Percentiles rank a stretch among this genome's conserved stretches.
These are phyloP conservation scores for Tiphia femorata DNA, from an alignment of 2,888 invertebrate species.

Conservation along the genomic window DNA sequence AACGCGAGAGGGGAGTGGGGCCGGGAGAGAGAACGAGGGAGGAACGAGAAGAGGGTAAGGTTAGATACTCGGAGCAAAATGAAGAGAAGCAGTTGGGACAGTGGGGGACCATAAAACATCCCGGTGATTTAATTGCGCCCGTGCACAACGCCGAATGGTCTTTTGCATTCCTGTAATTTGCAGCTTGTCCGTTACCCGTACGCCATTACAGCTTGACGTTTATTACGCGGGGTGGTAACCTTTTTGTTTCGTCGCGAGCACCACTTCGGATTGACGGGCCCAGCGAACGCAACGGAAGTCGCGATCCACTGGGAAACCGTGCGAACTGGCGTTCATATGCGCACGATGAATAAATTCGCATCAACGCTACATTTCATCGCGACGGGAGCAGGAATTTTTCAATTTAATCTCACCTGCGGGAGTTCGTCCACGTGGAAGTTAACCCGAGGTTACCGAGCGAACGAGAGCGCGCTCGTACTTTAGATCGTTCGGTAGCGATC, in stretches of 20 bases:
- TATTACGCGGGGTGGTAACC: conserved; percentile 2
- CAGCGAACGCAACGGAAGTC: too few relatives aligned
- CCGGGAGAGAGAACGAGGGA: neutral
- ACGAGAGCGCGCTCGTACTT: too few relatives aligned
- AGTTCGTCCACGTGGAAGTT: too few relatives aligned
- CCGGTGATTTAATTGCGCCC: conserved; percentile 52
- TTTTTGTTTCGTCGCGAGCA: conserved; percentile 4
- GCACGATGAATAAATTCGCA: too few relatives aligned
- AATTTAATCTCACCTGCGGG: too few relatives aligned
- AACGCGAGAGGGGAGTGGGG: conserved; percentile 11
- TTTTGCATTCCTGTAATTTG: conserved; percentile 35
- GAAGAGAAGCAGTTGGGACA: conserved; percentile 35
- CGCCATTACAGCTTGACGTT: conserved; percentile 10
- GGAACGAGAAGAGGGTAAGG: neutral
- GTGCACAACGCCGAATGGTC: conserved; percentile 26
- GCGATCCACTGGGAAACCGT: too few relatives aligned
- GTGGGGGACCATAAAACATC: conserved; percentile 37
- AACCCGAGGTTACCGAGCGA: too few relatives aligned
- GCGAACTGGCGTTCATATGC: too few relatives aligned
- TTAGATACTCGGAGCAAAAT: conserved; percentile 28
- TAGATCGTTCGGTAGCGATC: too few relatives aligned
- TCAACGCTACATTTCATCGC: too few relatives aligned
- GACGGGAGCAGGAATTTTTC: too few relatives aligned
- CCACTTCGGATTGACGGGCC: too few relatives aligned
- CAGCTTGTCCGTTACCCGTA: conserved; percentile 13